Base-by-base conservation (phyloP, 2,113 vertebrate species). In the Passer montanus region DNA sequence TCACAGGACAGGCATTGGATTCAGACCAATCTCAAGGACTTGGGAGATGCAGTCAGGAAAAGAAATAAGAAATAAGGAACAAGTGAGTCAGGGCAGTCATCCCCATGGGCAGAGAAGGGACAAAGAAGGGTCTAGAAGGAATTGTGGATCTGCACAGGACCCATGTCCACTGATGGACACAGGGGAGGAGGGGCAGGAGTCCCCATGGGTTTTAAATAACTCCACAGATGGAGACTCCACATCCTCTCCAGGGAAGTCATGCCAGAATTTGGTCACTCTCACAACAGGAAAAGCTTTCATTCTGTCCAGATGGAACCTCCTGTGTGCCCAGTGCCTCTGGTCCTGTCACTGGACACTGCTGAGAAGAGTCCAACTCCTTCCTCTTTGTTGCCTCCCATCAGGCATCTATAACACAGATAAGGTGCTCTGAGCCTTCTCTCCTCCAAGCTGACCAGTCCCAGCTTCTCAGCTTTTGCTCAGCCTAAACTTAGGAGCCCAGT, bases 1-100 rank as follows among this genome's bases (percentile, higher is more conserved):
- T 63, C 90, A 81, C 84, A 91, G 88, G 78, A 58, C 56, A 87
- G 68, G 37, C 3, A 3, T 10, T 92, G 76, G 67, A 93, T 60
- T 41, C 89, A 53, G 62, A 95, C 37, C 83, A 84, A 43, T n/a
- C 89, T 47, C 24, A 41, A 69, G 72, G 77, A 77, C 37, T 53
- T 66, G 59, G 46, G 59, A 90, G 50, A 41, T 73, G 23, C 27
- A 60, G 41, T 60, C 89, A 89, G 41, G 53, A 83, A 92, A 50
- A 60, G 24, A 68, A 68, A 44, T 30, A 46, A 82, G 11, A 69
- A 89, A 27, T 27, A 60, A 83, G 47, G 64, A 89, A 58, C 24
- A 86, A 74, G 31, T 46, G 80, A 95, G 33, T 62, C 68, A 77
- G 20, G 46, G 7, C 28, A 69, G 41, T 35, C 49, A 84, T 64